Percentiles rank a stretch among this genome's conserved stretches.
These are phyloP conservation scores for Rhamnusium bicolor DNA, from an alignment of 2,888 invertebrate genomes.

Conservation along the genomic window DNA sequence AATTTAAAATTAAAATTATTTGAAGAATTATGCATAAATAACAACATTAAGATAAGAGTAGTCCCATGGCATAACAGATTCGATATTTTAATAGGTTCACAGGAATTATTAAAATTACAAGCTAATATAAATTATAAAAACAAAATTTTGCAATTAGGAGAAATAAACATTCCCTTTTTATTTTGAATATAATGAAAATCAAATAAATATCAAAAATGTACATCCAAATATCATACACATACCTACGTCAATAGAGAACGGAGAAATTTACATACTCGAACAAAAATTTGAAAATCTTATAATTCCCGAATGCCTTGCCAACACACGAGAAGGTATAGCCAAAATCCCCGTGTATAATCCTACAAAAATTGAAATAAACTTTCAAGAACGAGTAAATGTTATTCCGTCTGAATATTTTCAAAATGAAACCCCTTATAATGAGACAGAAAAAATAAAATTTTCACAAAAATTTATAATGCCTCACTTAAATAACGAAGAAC, in stretches of 20 bases:
- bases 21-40: neutral
- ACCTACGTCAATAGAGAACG: neutral
- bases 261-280: neutral
- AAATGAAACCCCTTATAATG: neutral
- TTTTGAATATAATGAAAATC: neutral
- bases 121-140: neutral
- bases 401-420: neutral
- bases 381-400: neutral
- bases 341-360: no score
- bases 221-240: neutral
- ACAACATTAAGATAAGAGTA: neutral
- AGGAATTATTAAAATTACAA: neutral
- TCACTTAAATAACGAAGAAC: neutral
- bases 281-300: neutral
- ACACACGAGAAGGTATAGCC: no score
- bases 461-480: neutral
- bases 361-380: neutral
- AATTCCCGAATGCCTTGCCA: neutral
- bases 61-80: neutral
- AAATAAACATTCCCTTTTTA: neutral
- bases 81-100: neutral
- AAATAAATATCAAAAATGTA: neutral
- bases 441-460: neutral
- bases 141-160: neutral
- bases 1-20: neutral